Conservation (phyloP, 2,888 invertebrate genomes). For the Gymnosoma rotundatum region DNA sequence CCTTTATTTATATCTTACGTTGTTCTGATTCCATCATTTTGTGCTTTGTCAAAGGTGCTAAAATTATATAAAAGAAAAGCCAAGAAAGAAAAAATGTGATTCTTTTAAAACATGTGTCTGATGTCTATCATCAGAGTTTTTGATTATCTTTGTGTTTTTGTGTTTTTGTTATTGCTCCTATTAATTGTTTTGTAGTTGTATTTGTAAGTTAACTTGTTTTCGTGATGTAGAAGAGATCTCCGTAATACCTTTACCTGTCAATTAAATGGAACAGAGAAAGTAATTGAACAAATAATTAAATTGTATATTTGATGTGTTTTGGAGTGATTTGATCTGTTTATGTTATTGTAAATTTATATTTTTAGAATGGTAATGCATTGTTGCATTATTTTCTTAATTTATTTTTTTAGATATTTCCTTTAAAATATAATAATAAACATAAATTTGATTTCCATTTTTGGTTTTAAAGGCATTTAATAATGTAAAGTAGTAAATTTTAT, state of each 20-base stretch:
- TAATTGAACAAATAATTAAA: conserved; percentile 38
- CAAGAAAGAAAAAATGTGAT: not conserved
- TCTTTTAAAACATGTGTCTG: conserved; percentile 42
- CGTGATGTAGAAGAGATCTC: conserved; percentile 41
- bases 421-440: too few species aligned
- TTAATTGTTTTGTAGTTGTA: conserved; percentile 41
- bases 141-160: not conserved
- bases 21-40: not conserved
- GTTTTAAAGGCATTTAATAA: too few species aligned
- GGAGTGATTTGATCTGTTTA: not conserved
- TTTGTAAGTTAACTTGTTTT: not conserved
- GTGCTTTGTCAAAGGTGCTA: conserved; percentile 23
- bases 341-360: not conserved
- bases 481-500: too few species aligned
- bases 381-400: too few species aligned
- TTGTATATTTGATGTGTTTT: not conserved
- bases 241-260: conserved; percentile 52
- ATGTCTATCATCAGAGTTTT: conserved; percentile 41
- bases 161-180: not conserved
- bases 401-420: too few species aligned
- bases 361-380: too few species aligned
- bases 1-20: not conserved
- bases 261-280: conserved; percentile 32
- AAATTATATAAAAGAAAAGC: conserved; percentile 8
- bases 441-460: too few species aligned